Percentiles rank a stretch among this genome's conserved stretches.
Conservation (phyloP, 2,113 vertebrate species). For the Phalacrocorax brasilianus region DNA sequence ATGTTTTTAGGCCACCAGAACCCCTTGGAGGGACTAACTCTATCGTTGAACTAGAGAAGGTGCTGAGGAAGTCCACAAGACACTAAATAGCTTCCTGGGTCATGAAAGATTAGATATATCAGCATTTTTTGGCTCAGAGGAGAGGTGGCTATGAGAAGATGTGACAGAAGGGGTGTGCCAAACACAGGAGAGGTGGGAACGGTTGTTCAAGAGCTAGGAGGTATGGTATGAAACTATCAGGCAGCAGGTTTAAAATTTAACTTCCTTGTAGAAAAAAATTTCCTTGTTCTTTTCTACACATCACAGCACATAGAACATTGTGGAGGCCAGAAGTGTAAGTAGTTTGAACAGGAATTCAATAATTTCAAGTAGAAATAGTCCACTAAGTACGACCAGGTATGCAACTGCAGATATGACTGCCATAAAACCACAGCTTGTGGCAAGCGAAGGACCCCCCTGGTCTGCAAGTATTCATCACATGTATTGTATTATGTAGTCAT, state of each 20-base stretch:
- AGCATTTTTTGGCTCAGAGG: not conserved
- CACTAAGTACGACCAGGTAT: not conserved
- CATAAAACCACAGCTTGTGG: accelerated
- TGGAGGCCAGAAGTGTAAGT: not conserved
- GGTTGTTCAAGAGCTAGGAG: not conserved
- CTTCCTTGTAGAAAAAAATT: not conserved
- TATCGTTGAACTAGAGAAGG: not conserved
- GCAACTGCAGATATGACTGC: not conserved
- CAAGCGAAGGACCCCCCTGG: not conserved
- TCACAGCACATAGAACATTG: not conserved
- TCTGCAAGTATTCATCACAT: accelerated
- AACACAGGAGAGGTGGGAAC: not conserved
- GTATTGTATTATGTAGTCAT: not conserved
- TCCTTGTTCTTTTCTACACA: not conserved
- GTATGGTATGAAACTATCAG: not conserved
- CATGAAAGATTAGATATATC: not conserved
- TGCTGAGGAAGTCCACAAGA: not conserved
- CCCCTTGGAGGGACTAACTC: not conserved
- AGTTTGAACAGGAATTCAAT: not conserved
- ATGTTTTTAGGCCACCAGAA: not conserved
- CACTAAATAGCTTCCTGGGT: not conserved
- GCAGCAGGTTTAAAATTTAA: not conserved
- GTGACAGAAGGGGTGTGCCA: not conserved
- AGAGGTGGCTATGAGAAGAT: not conserved
- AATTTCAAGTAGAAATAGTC: not conserved